Evolutionary conservation across 2,797 vertebrate genomes (phyloP).

Genomic region (Scyliorhinus canicula): DNA sequence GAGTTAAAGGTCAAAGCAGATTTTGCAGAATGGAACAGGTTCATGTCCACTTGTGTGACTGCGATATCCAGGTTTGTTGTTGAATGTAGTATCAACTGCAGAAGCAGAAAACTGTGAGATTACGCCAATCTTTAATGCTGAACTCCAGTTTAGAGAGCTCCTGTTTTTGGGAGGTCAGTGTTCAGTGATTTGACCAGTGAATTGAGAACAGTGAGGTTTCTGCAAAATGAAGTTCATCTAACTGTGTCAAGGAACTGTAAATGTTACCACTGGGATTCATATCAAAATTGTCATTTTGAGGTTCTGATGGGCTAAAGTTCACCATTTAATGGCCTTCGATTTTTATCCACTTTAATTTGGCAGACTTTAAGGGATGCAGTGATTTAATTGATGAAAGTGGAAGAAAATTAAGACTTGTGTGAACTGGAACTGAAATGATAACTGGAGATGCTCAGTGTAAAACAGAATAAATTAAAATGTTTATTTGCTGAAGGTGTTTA

Average conservation of each 20-base stretch:
- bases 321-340: background rate
- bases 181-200: background rate
- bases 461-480: background rate
- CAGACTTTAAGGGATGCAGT: background rate
- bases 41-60: background rate
- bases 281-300: background rate
- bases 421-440: background rate
- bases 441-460: background rate
- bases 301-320: background rate
- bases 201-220: background rate
- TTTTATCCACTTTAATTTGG: background rate
- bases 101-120: background rate
- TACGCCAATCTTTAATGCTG: background rate
- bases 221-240: background rate
- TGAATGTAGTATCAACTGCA: background rate
- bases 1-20: background rate
- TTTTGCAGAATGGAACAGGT: background rate
- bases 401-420: background rate
- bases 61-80: background rate
- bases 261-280: background rate
- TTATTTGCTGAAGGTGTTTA: background rate
- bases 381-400: background rate
- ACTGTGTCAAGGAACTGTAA: too few relatives aligned
- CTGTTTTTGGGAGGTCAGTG: background rate
- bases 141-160: background rate